Evolutionary conservation across 2,113 vertebrate genomes (phyloP), one percentile per base, ranked within the genome.

Genomic region (Mola mola): DNA sequence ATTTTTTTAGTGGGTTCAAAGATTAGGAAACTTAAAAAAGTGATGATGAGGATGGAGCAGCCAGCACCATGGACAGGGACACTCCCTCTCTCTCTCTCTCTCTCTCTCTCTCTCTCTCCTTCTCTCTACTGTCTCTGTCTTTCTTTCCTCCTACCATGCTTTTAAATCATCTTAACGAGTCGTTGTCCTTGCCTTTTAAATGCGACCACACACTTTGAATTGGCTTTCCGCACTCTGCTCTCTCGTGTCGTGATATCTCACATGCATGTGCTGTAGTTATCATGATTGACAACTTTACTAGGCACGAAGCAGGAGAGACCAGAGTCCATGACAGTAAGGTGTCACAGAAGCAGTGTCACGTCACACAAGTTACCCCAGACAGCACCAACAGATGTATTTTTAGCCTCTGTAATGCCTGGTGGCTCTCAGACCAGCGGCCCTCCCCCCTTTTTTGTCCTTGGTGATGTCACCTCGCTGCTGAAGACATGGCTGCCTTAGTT

Each of bases 61-160:
- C 86, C 85, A 88, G 88, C 74, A 90, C 87, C 87, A 87, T 86
- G 87, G 88, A 88, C 76, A 88, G 85, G 59, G 84, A 69, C 70
- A 72, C 22, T 16, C 26, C 55, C 22, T 26, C 29, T 24, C 38
- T 43, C 8, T 40, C 41, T 33, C 20, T 11, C 12, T 47, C 13
- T 60, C 49, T 56, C 19, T 38, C 13, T 20, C 13, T 38, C 37
- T 38, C 12, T 38, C 15, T 16, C 37, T 6, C n/a, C n/a, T n/a
- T n/a, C n/a, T n/a, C n/a, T n/a, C n/a, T n/a, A n/a, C n/a, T n/a
- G n/a, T n/a, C n/a, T n/a, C n/a, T n/a, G n/a, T n/a, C n/a, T n/a
- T n/a, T n/a, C n/a, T n/a, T n/a, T n/a, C n/a, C n/a, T n/a, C 43
- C 31, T 62, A 37, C 64, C 29, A 50, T 42, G 57, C 48, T 49